Percentiles rank a stretch among this genome's conserved stretches.
These are phyloP conservation scores for Anagrus nilaparvatae DNA, from an alignment of 1,140 invertebrate species.

Conservation along the genomic window DNA sequence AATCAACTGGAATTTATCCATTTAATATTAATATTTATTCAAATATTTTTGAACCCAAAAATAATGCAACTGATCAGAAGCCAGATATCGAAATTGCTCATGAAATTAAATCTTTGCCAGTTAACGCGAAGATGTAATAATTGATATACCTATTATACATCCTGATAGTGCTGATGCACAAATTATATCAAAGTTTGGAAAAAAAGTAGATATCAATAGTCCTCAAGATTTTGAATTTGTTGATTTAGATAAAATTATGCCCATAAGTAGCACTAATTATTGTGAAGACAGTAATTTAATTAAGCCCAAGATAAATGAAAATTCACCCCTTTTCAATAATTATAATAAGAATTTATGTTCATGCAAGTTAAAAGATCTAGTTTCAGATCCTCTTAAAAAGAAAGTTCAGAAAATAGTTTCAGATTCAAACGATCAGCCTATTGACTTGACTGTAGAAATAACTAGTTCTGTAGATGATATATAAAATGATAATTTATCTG, in stretches of 20 bases:
- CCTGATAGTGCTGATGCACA: background rate
- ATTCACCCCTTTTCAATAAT: background rate
- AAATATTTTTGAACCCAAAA: background rate
- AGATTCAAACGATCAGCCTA: background rate
- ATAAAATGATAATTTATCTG: background rate
- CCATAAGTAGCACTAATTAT: background rate
- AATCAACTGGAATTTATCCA: conserved; percentile 27
- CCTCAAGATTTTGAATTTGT: background rate
- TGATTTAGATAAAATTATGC: background rate
- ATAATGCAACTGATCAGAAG: background rate
- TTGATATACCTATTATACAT: background rate
- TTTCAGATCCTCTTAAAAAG: background rate
- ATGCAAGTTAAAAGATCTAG: background rate
- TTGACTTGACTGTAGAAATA: background rate
- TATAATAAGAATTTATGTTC: background rate
- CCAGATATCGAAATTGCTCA: background rate
- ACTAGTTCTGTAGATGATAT: background rate
- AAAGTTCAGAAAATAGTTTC: background rate
- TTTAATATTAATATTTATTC: conserved; percentile 15
- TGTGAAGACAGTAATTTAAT: background rate
- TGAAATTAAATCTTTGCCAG: background rate
- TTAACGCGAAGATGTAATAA: background rate
- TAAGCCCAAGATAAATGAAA: no score
- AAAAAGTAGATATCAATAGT: background rate
- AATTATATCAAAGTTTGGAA: background rate